Conservation (phyloP, 2,113 vertebrate species). For the Hippocampus comes region DNA sequence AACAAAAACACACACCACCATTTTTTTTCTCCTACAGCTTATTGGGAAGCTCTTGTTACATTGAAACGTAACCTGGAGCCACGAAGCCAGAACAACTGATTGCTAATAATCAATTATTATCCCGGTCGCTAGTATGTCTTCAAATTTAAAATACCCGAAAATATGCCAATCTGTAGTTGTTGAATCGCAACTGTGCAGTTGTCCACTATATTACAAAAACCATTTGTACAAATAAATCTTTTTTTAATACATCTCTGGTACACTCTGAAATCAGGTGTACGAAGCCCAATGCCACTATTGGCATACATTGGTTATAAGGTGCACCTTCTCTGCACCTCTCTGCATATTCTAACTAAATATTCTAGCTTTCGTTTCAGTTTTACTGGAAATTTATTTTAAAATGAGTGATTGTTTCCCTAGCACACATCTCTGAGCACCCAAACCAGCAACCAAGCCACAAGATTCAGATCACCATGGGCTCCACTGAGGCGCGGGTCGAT, state of each 20-base stretch:
- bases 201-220: no score
- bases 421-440: conserved; percentile 97
- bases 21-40: conserved; percentile 1
- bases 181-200: no score
- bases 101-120: no score
- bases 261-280: no score
- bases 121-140: no score
- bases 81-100: no score
- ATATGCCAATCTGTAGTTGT: no score
- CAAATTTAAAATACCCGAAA: no score
- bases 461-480: conserved; percentile 98
- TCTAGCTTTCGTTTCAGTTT: neutral
- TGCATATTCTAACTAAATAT: neutral
- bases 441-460: conserved; percentile 97
- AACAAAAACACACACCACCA: conserved; percentile 23
- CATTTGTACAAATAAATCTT: no score
- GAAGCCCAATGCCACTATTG: neutral
- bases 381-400: neutral
- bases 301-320: neutral
- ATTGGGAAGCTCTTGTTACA: conserved; percentile 21
- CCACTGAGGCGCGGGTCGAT: conserved; percentile 96
- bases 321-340: neutral
- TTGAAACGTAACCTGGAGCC: conserved; percentile 1
- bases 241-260: no score
- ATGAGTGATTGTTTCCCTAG: conserved; percentile 59